Evolutionary conservation across 1,140 invertebrate species (phyloP).

Genomic region (Drosophila ohnishii): DNA sequence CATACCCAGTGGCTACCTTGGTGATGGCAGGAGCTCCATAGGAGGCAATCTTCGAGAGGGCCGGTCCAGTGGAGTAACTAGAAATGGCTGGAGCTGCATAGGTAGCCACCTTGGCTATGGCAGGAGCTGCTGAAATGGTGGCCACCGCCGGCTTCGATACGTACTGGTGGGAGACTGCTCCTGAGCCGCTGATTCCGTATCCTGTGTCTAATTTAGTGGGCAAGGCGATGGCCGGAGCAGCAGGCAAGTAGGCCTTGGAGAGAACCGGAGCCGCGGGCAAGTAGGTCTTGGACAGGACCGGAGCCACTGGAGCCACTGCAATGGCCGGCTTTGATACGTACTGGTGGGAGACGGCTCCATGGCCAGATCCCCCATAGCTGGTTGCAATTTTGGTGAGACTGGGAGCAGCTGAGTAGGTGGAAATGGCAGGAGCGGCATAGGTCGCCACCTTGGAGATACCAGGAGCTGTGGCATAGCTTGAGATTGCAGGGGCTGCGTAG

Average conservation of each 20-base stretch:
- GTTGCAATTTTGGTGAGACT: slow-evolving; percentile 47
- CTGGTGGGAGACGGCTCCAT: slow-evolving; percentile 59
- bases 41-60: slow-evolving; percentile 40
- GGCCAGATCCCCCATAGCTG: slow-evolving; percentile 28
- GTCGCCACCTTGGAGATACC: slow-evolving; percentile 54
- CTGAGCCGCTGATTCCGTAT: slow-evolving; percentile 33
- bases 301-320: slow-evolving; percentile 30
- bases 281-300: slow-evolving; percentile 21
- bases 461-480: slow-evolving; percentile 38
- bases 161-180: slow-evolving; percentile 58
- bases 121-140: slow-evolving; percentile 44
- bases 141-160: slow-evolving; percentile 57
- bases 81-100: slow-evolving; percentile 43
- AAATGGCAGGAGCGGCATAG: slow-evolving; percentile 55
- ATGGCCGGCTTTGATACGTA: slow-evolving; percentile 64
- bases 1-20: slow-evolving; percentile 7
- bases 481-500: slow-evolving; percentile 55
- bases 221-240: slow-evolving; percentile 13
- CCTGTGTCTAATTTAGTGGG: slow-evolving; percentile 8
- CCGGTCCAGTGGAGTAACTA: slow-evolving; percentile 42
- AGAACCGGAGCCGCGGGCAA: slow-evolving; percentile 20
- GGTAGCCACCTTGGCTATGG: slow-evolving; percentile 34
- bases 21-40: slow-evolving; percentile 38
- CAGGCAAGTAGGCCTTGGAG: slow-evolving; percentile 19
- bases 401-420: slow-evolving; percentile 53